Evolutionary conservation across 2,888 invertebrate genomes (phyloP).

Genomic region (Leucophenga maculata): DNA sequence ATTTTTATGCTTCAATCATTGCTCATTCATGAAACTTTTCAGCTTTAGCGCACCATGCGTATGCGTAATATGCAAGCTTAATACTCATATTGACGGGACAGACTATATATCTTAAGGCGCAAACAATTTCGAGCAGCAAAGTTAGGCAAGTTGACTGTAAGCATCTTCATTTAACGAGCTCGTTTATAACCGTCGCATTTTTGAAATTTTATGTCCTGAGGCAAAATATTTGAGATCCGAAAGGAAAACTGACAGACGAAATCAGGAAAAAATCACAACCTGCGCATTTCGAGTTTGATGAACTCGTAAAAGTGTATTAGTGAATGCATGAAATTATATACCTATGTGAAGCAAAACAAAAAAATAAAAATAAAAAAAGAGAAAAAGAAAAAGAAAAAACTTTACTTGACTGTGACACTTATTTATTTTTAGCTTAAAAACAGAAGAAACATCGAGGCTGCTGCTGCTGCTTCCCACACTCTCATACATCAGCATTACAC

Average conservation of each 20-base stretch:
- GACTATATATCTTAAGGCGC: too few relatives aligned
- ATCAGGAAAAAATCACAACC: background rate
- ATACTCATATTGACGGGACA: too few relatives aligned
- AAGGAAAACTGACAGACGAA: background rate
- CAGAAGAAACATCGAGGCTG: background rate
- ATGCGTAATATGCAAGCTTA: too few relatives aligned
- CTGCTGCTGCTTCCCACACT: background rate
- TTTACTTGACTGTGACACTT: constrained; percentile 18
- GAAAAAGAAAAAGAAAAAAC: constrained; percentile 8
- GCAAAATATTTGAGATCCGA: background rate
- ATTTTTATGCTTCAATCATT: too few relatives aligned
- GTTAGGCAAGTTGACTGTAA: too few relatives aligned
- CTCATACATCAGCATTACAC: background rate
- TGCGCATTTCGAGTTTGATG: constrained; percentile 54
- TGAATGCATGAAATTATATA: background rate
- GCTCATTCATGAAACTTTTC: too few relatives aligned
- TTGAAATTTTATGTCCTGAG: background rate
- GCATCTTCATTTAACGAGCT: constrained; percentile 3
- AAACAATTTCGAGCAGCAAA: too few relatives aligned
- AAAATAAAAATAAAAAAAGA: constrained; percentile 5
- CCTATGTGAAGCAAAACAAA: background rate
- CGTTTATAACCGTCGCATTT: constrained; percentile 8
- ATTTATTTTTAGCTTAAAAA: background rate
- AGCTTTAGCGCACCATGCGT: too few relatives aligned
- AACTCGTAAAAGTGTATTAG: constrained; percentile 55